Base-by-base conservation (phyloP, 1,140 invertebrate species). In the Drosophila nasuta region DNA sequence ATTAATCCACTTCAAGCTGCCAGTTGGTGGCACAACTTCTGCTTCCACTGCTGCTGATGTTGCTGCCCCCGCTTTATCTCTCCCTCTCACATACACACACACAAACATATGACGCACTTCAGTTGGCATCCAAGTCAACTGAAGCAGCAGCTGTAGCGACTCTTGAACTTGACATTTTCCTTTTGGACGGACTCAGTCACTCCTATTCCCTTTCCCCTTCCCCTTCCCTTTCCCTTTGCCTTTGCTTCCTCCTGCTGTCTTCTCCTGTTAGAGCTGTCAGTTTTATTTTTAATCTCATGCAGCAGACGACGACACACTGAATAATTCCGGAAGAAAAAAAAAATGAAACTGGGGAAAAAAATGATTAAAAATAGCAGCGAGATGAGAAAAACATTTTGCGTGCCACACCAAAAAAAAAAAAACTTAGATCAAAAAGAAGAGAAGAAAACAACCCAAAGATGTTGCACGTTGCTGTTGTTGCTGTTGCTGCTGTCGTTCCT, bases 121-220 rank as follows among this genome's bases (percentile, higher is more conserved):
- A 66, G 41, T 35, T 51, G 45, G 30, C 11, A 46, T 35, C 45
- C 46, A 43, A 68, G 60, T 66, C 75, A 69, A 49, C 71, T 71
- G 56, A 25, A 87, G 83, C 83, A 87, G 83, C 83, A 88, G 85
- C 85, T 89, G 85, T 85, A 79, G 81, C 83, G 81, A 85, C 85
- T 89, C 85, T 89, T 89, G 85, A 89, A 89, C 85, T 89, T 89
- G 85, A 89, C 85, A 89, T 89, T 79, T 88, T 76, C 85, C 78
- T 69, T 74, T 60, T 68, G 68, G 60, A 58, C 30, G 33, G 38
- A 13, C 51, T 56, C 20, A 13, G 33, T 41, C 5, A 10, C 49
- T 25, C 48, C 25, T 20, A 30, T 30, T 49, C 60, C 30, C n/a
- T 20, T 46, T 3, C 2, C 33, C 13, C n/a, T 28, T n/a, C n/a